Conservation (phyloP, 2,113 vertebrate genomes). For the Lucifuga dentata region DNA sequence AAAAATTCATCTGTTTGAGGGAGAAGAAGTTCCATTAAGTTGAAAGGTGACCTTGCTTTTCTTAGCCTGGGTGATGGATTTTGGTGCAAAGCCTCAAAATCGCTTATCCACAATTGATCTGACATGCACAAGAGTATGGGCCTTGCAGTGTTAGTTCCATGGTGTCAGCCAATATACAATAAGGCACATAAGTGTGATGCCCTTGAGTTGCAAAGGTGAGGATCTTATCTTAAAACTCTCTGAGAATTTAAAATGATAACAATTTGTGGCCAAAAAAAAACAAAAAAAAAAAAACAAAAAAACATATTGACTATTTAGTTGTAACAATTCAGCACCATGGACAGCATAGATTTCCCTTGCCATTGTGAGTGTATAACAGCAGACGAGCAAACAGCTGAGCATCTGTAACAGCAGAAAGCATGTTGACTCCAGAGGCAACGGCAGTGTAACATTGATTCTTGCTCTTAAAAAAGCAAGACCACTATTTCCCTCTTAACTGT, state of each 20-base stretch:
- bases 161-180: not conserved
- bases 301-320: not conserved
- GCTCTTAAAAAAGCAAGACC: conserved; percentile 19
- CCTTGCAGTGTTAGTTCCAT: not conserved
- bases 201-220: conserved; percentile 25
- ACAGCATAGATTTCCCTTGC: not conserved
- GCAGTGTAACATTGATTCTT: conserved; percentile 22
- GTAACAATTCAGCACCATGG: conserved; percentile 12
- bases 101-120: conserved; percentile 33
- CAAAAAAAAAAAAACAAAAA: not conserved
- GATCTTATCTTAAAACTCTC: not conserved
- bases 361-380: not conserved
- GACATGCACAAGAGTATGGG: not conserved
- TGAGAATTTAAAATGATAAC: not conserved
- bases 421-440: not conserved
- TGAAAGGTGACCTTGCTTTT: conserved; percentile 50
- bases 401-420: not conserved
- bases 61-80: conserved; percentile 31
- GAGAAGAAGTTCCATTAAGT: conserved; percentile 32
- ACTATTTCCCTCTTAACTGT: conserved; percentile 2
- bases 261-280: not conserved
- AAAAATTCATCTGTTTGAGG: conserved; percentile 24
- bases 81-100: conserved; percentile 31
- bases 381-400: too few species aligned
- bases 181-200: conserved; percentile 5